A percentile compares a stretch with the other conserved stretches of the same genome.
Evolutionary conservation across 1,140 invertebrate genomes (phyloP).

Genomic region (Coptotermes formosanus): DNA sequence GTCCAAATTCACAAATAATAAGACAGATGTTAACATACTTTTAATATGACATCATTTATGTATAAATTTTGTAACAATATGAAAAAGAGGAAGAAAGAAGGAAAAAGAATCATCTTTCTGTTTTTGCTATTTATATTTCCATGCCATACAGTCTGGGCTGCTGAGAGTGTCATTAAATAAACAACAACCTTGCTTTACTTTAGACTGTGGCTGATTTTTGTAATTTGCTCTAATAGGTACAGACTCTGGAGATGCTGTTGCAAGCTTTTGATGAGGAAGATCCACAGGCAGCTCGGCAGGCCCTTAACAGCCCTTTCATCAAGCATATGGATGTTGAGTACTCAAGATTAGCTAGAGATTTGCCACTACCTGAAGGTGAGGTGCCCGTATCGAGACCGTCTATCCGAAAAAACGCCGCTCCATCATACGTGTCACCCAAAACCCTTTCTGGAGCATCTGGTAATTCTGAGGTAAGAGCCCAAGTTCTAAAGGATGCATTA

Average conservation of each 20-base stretch:
- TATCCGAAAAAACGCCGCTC: slow-evolving; percentile 66
- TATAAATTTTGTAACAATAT: too few relatives aligned
- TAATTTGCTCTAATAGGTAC: slow-evolving; percentile 52
- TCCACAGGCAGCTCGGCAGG: slow-evolving; percentile 68
- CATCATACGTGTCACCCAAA: slow-evolving; percentile 66
- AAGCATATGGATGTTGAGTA: slow-evolving; percentile 95
- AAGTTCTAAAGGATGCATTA: not conserved
- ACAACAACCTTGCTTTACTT: not conserved
- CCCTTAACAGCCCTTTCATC: slow-evolving; percentile 83
- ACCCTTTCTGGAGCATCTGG: slow-evolving; percentile 38
- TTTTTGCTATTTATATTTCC: too few relatives aligned
- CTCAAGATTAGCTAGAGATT: slow-evolving; percentile 73
- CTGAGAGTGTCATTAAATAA: too few relatives aligned
- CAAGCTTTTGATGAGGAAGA: slow-evolving; percentile 91
- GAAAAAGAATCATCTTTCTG: too few relatives aligned
- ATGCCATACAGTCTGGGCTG: too few relatives aligned
- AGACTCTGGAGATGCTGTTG: slow-evolving; percentile 77
- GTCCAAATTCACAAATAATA: too few relatives aligned
- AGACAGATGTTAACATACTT: too few relatives aligned
- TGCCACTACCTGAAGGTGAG: slow-evolving; percentile 68
- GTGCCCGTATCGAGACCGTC: slow-evolving; percentile 53
- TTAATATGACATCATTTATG: too few relatives aligned
- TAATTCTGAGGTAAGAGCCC: slow-evolving; percentile 8
- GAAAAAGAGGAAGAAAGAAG: too few relatives aligned
- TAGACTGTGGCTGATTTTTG: not conserved